Evolutionary conservation across 2,113 vertebrate genomes (phyloP).

Genomic region (Rhombomys opimus): DNA sequence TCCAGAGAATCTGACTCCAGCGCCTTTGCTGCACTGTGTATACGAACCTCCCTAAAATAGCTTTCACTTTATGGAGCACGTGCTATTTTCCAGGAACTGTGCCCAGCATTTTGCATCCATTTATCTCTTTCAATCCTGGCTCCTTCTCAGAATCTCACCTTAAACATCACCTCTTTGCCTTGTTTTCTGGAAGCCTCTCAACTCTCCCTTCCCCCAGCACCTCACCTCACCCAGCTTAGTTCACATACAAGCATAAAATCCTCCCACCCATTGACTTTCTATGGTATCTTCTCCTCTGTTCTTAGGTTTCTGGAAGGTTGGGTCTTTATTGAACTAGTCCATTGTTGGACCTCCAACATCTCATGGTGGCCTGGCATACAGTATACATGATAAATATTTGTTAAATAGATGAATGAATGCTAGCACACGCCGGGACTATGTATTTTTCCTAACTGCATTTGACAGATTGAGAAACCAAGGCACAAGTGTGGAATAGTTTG

Average conservation of each 20-base stretch:
- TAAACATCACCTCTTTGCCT: not conserved
- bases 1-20: not conserved
- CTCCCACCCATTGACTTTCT: not conserved
- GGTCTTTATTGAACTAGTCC: not conserved
- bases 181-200: not conserved
- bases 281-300: not conserved
- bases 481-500: not conserved
- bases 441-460: not conserved
- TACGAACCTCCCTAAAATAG: slow-evolving; percentile 43
- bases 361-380: not conserved
- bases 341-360: not conserved
- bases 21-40: not conserved
- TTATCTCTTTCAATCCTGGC: slow-evolving; percentile 63
- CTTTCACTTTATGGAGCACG: slow-evolving; percentile 20
- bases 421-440: not conserved
- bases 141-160: slow-evolving; percentile 7
- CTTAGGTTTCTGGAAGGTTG: not conserved
- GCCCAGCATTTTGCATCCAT: slow-evolving; percentile 51
- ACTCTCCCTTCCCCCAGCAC: not conserved
- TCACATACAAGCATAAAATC: not conserved
- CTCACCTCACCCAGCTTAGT: not conserved
- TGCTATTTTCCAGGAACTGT: slow-evolving; percentile 57
- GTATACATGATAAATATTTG: not conserved
- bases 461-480: not conserved
- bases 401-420: not conserved